Base-by-base conservation (phyloP, 2,888 invertebrate genomes). In the Mycalesis mineus region DNA sequence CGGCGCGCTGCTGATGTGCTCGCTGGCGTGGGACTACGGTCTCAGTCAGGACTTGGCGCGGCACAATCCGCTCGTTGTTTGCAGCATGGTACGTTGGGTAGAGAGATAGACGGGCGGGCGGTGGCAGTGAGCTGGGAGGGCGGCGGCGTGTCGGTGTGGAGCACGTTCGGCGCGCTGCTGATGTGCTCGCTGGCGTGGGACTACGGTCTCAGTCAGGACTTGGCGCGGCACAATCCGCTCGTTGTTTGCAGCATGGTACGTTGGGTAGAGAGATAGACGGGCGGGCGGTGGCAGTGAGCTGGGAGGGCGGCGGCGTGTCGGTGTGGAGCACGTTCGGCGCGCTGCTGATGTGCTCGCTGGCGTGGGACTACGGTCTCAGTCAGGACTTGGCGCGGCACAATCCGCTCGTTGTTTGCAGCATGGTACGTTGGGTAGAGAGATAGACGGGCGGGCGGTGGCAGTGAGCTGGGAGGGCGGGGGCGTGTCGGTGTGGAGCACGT, bases 241-340 rank as follows among this genome's bases (percentile, higher is more conserved):
- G 91, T 92, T 64, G 91, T 96, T 42, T 88, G 90, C 50, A 92
- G 93, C 55, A 91, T 96, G 92, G 94, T 93, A 68, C 72, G 77
- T 74, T 6, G 8, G 13, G 31, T 31, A 31, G 31, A 31, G 31
- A 6, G 31, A 31, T 6, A 7, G 95, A 95, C 84, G 94, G 95
- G 0, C 92, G 93, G 61, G 94, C 93, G 28, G 92, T 98, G 66
- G 95, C 95, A 0, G 92, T 96, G 65, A 93, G 96, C 22, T 99
- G 98, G 98, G 92, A 93, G 65, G 93, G 94, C 64, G 98, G 98
- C 31, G 97, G 98, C 0, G 91, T 98, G 60, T 97, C 98, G 0
- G 89, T 98, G 63, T 99, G 99, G 98, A 98, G 98, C 76, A 98
- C 98, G 3, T 99, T 99, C 85, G 99, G 99, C 2, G 95, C 98